Percentiles rank a stretch among this genome's conserved stretches.
Evolutionary conservation across 2,113 vertebrate species (phyloP).

Genomic region (Ictalurus furcatus): DNA sequence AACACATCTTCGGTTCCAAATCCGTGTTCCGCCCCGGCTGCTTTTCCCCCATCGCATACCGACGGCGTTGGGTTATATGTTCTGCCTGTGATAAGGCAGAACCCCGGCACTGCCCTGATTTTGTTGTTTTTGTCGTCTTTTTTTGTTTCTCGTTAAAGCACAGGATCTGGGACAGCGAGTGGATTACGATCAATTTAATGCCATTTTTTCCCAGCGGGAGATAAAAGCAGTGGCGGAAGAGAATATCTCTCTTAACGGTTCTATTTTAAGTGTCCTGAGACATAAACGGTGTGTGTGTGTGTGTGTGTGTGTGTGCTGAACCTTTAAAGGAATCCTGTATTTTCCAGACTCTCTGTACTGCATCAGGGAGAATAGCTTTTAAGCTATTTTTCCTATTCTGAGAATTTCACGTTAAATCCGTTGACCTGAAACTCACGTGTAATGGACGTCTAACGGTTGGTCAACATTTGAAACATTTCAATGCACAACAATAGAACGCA

Average conservation of each 20-base stretch:
- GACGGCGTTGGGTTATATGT: constrained; percentile 22
- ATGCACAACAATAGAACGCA: background rate
- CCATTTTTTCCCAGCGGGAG: background rate
- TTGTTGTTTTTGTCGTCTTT: background rate
- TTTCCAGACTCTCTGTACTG: background rate
- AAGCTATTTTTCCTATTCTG: background rate
- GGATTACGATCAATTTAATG: constrained; percentile 20
- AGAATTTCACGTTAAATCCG: background rate
- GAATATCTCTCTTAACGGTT: background rate
- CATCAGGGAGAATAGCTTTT: background rate
- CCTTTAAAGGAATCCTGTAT: background rate
- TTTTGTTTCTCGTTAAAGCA: background rate
- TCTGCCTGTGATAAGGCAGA: background rate
- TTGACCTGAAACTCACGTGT: background rate
- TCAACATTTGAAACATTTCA: background rate
- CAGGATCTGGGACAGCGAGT: background rate
- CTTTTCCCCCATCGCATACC: background rate
- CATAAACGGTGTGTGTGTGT: background rate
- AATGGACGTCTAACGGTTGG: background rate
- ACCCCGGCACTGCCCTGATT: background rate
- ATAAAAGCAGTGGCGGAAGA: background rate
- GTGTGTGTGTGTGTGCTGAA: background rate
- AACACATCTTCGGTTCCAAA: constrained; percentile 31
- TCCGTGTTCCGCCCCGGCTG: background rate
- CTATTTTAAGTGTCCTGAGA: background rate